phyloP scores from a whole-genome alignment of 2,888 invertebrate species.

The Caenorhabditis afra region DNA sequence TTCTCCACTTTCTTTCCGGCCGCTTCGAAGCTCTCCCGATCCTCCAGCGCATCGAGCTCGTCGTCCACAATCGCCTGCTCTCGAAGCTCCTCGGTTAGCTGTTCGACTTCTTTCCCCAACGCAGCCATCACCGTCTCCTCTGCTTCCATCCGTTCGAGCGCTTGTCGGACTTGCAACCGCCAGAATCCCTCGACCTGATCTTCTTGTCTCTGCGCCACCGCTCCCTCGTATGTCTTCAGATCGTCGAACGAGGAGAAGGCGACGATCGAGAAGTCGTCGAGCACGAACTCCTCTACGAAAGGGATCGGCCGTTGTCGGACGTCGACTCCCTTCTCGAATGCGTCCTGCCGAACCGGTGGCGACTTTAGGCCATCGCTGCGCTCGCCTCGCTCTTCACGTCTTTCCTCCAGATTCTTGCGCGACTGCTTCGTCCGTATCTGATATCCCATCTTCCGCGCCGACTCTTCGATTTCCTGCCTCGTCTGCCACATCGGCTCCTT shows the following conservation, averaged over 20 bases:
- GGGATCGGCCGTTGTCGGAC: constrained; percentile 45
- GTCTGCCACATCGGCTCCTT: constrained; percentile 30
- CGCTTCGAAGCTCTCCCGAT: constrained; percentile 29
- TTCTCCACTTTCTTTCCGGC: constrained; percentile 27
- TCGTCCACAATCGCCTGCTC: not conserved
- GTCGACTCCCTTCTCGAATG: constrained; percentile 51
- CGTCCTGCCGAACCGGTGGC: constrained; percentile 19
- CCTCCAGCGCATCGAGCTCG: constrained; percentile 11
- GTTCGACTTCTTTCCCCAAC: constrained; percentile 5
- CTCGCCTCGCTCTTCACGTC: not conserved
- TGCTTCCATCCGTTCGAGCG: not conserved
- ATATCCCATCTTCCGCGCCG: not conserved
- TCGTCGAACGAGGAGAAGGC: constrained; percentile 41
- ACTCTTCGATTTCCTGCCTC: constrained; percentile 1
- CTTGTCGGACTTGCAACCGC: constrained; percentile 7
- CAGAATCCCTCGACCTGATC: constrained; percentile 23
- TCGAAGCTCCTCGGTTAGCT: constrained; percentile 2
- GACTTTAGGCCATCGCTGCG: constrained; percentile 6
- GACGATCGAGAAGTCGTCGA: constrained; percentile 47
- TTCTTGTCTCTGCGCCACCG: constrained; percentile 4
- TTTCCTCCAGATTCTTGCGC: constrained; percentile 3
- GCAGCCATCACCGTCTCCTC: not conserved
- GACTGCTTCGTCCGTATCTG: constrained; percentile 32
- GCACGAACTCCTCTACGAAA: constrained; percentile 49
- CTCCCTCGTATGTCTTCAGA: constrained; percentile 26